A percentile compares a stretch with the other conserved stretches of the same genome.
These are phyloP conservation scores for Lochmaea crataegi DNA, from an alignment of 2,888 invertebrate species.

Conservation along the genomic window DNA sequence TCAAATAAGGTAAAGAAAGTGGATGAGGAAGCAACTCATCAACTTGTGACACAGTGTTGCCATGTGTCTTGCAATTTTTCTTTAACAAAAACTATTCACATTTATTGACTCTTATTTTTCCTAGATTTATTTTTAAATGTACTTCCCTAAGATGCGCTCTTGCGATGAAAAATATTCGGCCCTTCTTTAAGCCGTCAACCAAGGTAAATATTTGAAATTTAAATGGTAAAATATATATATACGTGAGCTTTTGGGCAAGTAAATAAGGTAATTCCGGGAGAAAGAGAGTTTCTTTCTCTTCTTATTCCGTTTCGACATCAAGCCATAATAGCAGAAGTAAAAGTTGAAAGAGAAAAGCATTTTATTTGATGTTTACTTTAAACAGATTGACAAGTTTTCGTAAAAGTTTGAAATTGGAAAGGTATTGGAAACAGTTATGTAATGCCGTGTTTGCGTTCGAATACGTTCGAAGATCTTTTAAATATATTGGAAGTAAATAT, in stretches of 20 bases:
- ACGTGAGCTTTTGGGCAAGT: conserved; percentile 36
- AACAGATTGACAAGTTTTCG: conserved; percentile 40
- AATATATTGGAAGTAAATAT: not conserved
- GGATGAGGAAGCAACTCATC: too few species aligned
- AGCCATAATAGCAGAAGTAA: conserved; percentile 25
- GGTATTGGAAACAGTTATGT: conserved; percentile 10
- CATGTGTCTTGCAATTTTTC: not conserved
- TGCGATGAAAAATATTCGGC: conserved; percentile 42
- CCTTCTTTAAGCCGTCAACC: conserved; percentile 36
- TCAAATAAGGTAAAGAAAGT: too few species aligned
- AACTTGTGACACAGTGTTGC: too few species aligned
- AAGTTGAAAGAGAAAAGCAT: conserved; percentile 22
- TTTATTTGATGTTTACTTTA: conserved; percentile 41
- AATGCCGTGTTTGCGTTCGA: conserved; percentile 3
- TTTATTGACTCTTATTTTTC: too few species aligned
- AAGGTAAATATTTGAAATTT: conserved; percentile 58
- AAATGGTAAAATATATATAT: conserved; percentile 48
- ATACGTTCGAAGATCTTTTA: conserved; percentile 2
- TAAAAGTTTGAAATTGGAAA: conserved; percentile 28
- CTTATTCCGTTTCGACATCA: conserved; percentile 14
- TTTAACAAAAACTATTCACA: not conserved
- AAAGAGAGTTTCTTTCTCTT: conserved; percentile 36
- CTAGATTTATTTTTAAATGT: not conserved
- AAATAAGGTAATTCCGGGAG: conserved; percentile 46
- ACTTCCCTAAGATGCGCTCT: not conserved